Base-by-base conservation (phyloP, 2,797 vertebrate species). In the Atherinosoma microstoma region DNA sequence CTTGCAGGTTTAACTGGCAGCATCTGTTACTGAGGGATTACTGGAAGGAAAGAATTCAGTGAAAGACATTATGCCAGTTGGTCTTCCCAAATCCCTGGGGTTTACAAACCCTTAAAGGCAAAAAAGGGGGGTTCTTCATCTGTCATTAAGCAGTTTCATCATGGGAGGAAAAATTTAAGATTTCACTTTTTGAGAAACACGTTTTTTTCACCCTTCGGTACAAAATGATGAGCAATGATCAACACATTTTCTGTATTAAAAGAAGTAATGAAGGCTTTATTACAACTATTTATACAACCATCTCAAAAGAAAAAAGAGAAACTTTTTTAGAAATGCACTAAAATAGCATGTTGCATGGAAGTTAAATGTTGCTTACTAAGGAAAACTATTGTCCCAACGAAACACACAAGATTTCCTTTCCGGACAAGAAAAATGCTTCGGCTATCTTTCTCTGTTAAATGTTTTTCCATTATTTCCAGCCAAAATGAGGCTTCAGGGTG, bases 11-110 rank as follows among this genome's bases (percentile, higher is more conserved):
- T 92, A 94, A 92, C 80, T 82, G 74, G 84, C 81, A 78, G 88
- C 93, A 93, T 94, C 93, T 94, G 93, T 90, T 89, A 83, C 86
- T 84, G 54, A 83, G 65, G 91, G 93, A 94, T 94, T 94, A 94
- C 56, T 51, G 56, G 47, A 79, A 73, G 66, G 83, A 54, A 82
- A 79, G 87, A 90, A 80, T 89, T 85, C 83, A 93, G 90, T 85
- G 84, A 91, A 91, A 92, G 86, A 92, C 34, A 35, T 87, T 74
- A 90, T 84, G 87, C 78, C 75, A 89, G 82, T 73, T 64, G 76
- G 80, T 83, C 76, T 73, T 58, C 38, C 24, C 64, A 67, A 73
- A 85, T 88, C 77, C 75, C 81, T 57, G 71, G 53, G 66, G 89
- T 79, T 85, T 38, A 75, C 16, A 71, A 64, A 56, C 57, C 54